Evolutionary conservation across 2,113 vertebrate genomes (phyloP).

Genomic region (Probosciger aterrimus): DNA sequence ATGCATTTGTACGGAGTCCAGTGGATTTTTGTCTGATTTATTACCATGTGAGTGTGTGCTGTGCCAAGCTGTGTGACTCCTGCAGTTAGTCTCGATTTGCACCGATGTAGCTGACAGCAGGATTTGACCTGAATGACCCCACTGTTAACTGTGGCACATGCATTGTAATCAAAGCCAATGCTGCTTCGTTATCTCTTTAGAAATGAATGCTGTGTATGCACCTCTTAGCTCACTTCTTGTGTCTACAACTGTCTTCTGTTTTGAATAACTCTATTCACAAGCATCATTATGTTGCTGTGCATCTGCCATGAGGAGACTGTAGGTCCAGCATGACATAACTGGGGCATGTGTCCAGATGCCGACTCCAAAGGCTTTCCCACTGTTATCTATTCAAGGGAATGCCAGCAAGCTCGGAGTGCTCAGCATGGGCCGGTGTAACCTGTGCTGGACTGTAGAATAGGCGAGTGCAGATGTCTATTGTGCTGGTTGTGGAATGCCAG

Average conservation of each 20-base stretch:
- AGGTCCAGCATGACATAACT: not conserved
- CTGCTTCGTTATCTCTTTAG: not conserved
- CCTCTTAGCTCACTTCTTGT: not conserved
- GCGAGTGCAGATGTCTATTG: rapidly evolving
- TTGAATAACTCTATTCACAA: not conserved
- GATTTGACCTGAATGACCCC: not conserved
- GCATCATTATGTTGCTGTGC: not conserved
- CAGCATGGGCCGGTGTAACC: not conserved
- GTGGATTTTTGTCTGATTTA: not conserved
- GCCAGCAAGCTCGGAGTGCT: not conserved
- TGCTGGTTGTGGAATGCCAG: not conserved
- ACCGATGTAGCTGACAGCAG: not conserved
- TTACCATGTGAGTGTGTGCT: not conserved
- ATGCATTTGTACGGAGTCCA: not conserved
- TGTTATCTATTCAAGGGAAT: not conserved
- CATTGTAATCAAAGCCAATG: not conserved
- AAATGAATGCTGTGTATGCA: not conserved
- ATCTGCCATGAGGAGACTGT: not conserved
- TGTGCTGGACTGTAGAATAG: not conserved
- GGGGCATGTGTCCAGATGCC: not conserved
- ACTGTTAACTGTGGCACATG: not conserved
- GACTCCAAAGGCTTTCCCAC: not conserved
- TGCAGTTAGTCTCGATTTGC: not conserved
- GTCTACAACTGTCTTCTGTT: not conserved
- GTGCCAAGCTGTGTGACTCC: not conserved